phyloP scores from a whole-genome alignment of 2,888 invertebrate genomes.

The Drosophila falleni region DNA sequence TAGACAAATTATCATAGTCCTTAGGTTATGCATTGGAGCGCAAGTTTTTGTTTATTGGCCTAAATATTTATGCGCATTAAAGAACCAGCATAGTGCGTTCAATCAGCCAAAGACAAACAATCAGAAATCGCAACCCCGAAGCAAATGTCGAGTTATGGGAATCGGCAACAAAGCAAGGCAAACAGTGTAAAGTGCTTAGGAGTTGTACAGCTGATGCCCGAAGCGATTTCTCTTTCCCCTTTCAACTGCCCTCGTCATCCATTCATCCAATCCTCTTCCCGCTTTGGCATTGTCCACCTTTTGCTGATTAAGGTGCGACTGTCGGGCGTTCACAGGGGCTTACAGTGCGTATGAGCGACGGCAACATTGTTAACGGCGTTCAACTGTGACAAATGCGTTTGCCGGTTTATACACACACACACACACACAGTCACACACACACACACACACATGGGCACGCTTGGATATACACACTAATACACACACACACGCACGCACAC shows the following conservation, averaged over 20 bases:
- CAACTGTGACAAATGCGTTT: constrained; percentile 78
- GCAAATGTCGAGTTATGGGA: constrained; percentile 24
- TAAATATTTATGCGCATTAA: constrained; percentile 16
- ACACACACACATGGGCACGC: constrained; percentile 14
- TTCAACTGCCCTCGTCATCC: neutral
- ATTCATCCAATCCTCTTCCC: neutral
- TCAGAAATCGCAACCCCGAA: constrained; percentile 55
- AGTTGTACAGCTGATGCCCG: constrained; percentile 30
- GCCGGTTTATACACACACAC: constrained; percentile 61
- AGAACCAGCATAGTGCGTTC: constrained; percentile 46
- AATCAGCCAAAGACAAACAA: constrained; percentile 69
- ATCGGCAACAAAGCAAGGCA: constrained; percentile 16
- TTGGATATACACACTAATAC: neutral
- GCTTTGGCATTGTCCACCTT: constrained; percentile 33
- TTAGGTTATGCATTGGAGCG: constrained; percentile 15
- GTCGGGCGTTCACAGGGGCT: constrained; percentile 12
- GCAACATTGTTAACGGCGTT: constrained; percentile 73
- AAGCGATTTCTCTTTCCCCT: constrained; percentile 6
- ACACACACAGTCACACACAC: constrained; percentile 34
- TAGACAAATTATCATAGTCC: constrained; percentile 23
- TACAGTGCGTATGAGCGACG: constrained; percentile 51
- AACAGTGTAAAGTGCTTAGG: constrained; percentile 50
- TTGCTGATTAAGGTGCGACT: constrained; percentile 70
- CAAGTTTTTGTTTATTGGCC: constrained; percentile 17
- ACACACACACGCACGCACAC: constrained; percentile 12